A percentile compares a stretch with the other conserved stretches of the same genome.
Conservation (phyloP, 37 sponge, comb jelly and placozoan species). For the Crambe crambe region DNA sequence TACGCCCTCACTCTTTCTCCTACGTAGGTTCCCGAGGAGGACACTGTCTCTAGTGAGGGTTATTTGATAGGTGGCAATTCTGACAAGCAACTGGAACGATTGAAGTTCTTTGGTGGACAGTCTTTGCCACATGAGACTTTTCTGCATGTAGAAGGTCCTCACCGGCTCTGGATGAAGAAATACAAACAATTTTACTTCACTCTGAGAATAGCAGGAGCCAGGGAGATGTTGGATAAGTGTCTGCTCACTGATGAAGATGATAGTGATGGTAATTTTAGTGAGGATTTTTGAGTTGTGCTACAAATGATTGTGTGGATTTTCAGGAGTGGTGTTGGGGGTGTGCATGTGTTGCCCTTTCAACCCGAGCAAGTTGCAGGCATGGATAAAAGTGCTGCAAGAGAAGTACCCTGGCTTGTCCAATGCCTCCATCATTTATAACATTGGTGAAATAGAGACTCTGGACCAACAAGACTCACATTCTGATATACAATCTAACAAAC, state of each 20-base stretch:
- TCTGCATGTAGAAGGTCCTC: slow-evolving; percentile 86
- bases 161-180: slow-evolving; percentile 78
- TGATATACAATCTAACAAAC: too few relatives aligned
- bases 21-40: neutral
- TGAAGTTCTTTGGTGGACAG: slow-evolving; percentile 15
- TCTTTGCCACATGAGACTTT: neutral
- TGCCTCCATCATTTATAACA: slow-evolving; percentile 52
- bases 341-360: slow-evolving; percentile 60
- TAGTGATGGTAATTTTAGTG: slow-evolving; percentile 1
- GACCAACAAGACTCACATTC: neutral
- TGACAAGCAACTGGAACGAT: slow-evolving; percentile 10
- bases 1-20: neutral
- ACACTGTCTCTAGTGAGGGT: neutral
- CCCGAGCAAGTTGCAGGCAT: slow-evolving; percentile 27
- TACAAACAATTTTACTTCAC: slow-evolving; percentile 63
- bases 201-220: slow-evolving; percentile 22
- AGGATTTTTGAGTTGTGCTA: too few relatives aligned
- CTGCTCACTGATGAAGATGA: neutral
- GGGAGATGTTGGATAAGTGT: too few relatives aligned
- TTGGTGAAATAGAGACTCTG: slow-evolving; percentile 10
- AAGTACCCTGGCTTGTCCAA: slow-evolving; percentile 23
- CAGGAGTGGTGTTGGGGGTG: slow-evolving; percentile 55
- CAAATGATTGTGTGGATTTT: too few relatives aligned
- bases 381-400: slow-evolving; percentile 36
- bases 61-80: slow-evolving; percentile 22